A percentile compares a stretch with the other conserved stretches of the same genome.
Conservation (phyloP, 2,888 invertebrate species). For the Dioctria rufipes region DNA sequence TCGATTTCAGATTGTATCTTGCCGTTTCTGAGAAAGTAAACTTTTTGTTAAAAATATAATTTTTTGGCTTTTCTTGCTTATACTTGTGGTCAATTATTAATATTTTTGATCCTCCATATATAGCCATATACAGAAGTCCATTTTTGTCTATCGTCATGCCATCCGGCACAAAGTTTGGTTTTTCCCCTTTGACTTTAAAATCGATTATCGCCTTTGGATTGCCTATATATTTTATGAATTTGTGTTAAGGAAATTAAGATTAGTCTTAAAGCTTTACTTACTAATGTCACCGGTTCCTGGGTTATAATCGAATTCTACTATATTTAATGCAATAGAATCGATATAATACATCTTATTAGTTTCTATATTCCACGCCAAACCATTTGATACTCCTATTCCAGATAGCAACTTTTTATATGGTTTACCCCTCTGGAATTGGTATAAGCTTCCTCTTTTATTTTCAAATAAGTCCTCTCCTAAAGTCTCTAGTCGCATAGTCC, state of each 20-base stretch:
- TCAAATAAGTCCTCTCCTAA: slow-evolving; percentile 66
- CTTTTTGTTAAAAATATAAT: too few relatives aligned
- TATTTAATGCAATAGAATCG: slow-evolving; percentile 79
- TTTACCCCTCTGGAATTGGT: slow-evolving; percentile 66
- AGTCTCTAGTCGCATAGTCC: slow-evolving; percentile 71
- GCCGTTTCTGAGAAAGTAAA: slow-evolving; percentile 66
- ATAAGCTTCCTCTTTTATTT: slow-evolving; percentile 67
- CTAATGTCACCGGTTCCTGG: slow-evolving; percentile 77
- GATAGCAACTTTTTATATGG: slow-evolving; percentile 55
- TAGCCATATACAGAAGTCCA: slow-evolving; percentile 85
- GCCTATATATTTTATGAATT: slow-evolving; percentile 67
- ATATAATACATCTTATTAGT: slow-evolving; percentile 81
- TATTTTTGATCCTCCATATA: slow-evolving; percentile 78
- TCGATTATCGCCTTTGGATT: slow-evolving; percentile 74
- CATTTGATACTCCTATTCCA: slow-evolving; percentile 80
- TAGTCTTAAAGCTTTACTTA: slow-evolving; percentile 68
- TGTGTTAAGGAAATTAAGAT: slow-evolving; percentile 5
- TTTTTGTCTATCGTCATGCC: slow-evolving; percentile 87
- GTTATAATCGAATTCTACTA: slow-evolving; percentile 83
- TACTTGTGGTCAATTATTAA: slow-evolving; percentile 69
- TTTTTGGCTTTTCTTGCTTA: slow-evolving; percentile 62
- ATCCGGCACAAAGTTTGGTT: slow-evolving; percentile 75
- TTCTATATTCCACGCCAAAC: slow-evolving; percentile 82
- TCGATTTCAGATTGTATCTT: slow-evolving; percentile 75
- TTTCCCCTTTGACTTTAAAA: slow-evolving; percentile 70